Evolutionary conservation across 2,113 vertebrate genomes (phyloP).

Genomic region (Cynocephalus volans): DNA sequence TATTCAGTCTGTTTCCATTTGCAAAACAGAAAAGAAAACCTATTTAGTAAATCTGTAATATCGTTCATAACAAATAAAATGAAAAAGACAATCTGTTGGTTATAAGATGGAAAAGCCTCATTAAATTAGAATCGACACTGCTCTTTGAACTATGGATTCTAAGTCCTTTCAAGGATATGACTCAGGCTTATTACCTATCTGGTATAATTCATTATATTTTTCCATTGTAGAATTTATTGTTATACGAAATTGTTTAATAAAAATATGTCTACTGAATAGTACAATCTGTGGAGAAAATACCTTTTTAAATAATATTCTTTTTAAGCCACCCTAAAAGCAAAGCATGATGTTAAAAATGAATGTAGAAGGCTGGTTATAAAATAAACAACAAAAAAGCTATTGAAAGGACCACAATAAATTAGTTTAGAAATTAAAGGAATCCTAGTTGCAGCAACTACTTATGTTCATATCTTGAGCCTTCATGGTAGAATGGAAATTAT

Average conservation of each 20-base stretch:
- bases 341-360: conserved; percentile 56
- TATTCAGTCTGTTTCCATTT: conserved; percentile 66
- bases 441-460: neutral
- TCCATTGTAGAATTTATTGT: conserved; percentile 68
- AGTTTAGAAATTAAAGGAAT: neutral
- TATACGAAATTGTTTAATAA: conserved; percentile 56
- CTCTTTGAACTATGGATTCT: conserved; percentile 65
- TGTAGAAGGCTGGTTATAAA: conserved; percentile 9
- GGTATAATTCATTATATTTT: conserved; percentile 69
- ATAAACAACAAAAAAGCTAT: conserved; percentile 8
- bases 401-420: conserved; percentile 24
- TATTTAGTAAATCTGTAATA: conserved; percentile 62
- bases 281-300: conserved; percentile 46
- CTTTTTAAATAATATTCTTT: conserved; percentile 53
- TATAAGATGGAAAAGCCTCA: conserved; percentile 64
- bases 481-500: conserved; percentile 1
- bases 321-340: conserved; percentile 64
- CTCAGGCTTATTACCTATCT: conserved; percentile 55
- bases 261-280: conserved; percentile 40
- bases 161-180: conserved; percentile 64
- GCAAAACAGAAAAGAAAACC: conserved; percentile 57
- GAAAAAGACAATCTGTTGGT: conserved; percentile 54
- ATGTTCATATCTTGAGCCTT: neutral
- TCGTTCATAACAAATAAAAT: conserved; percentile 68
- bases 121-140: conserved; percentile 74